Conservation (phyloP, 1,140 invertebrate genomes). For the Anoplolepis gracilipes region DNA sequence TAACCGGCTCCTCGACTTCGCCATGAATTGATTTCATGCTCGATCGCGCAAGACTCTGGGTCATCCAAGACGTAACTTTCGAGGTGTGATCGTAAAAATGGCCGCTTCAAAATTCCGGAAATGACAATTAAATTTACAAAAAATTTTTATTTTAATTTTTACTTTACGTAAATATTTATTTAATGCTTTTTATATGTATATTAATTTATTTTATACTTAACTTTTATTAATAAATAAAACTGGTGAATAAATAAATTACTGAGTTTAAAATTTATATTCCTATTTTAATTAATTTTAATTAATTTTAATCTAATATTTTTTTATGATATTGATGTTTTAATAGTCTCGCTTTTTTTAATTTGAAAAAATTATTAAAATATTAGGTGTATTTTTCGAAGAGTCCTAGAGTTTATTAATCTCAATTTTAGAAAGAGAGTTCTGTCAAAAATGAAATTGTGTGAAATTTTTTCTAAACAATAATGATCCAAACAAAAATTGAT, state of each 20-base stretch:
- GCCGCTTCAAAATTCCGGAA: background rate
- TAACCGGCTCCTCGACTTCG: slow-evolving; percentile 46
- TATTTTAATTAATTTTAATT: background rate
- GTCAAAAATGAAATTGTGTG: too few species aligned
- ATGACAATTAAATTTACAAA: background rate
- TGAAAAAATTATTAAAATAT: too few species aligned
- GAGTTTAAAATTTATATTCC: background rate
- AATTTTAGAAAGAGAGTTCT: too few species aligned
- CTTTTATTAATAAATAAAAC: background rate
- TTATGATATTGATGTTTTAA: background rate
- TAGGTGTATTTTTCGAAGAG: too few species aligned
- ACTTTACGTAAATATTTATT: background rate
- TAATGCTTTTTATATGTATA: background rate
- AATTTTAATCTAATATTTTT: background rate
- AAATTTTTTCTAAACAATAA: too few species aligned
- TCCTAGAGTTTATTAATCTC: too few species aligned
- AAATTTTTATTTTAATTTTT: background rate
- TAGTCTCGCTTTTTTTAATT: background rate
- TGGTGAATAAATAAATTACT: background rate
- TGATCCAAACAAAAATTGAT: too few species aligned
- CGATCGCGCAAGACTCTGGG: slow-evolving; percentile 73
- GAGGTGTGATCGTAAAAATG: slow-evolving; percentile 26
- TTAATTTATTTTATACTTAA: background rate
- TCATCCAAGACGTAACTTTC: slow-evolving; percentile 71
- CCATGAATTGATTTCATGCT: slow-evolving; percentile 75